Percentiles rank a stretch among this genome's conserved stretches.
Conservation (phyloP, 1,140 invertebrate genomes). For the Orius laevigatus region DNA sequence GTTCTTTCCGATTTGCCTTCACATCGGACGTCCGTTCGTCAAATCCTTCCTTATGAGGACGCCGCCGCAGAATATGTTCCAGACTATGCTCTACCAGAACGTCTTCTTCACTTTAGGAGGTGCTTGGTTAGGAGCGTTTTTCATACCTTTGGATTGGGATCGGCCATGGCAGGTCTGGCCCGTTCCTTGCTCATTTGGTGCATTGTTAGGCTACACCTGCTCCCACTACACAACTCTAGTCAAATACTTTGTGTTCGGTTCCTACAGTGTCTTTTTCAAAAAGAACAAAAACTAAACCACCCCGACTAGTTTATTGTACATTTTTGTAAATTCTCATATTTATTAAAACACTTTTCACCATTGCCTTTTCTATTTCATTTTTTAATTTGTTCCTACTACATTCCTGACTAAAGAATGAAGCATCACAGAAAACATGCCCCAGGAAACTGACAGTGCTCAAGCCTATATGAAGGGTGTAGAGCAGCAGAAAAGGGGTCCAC, state of each 20-base stretch:
- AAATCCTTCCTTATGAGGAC: constrained; percentile 11
- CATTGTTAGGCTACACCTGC: constrained; percentile 20
- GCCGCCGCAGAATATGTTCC: constrained; percentile 28
- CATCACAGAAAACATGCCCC: too few species aligned
- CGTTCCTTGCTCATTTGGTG: constrained; percentile 52
- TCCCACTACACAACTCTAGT: not conserved
- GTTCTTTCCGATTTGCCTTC: constrained; percentile 41
- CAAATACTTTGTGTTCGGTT: not conserved
- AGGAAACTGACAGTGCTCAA: too few species aligned
- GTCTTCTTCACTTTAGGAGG: constrained; percentile 50
- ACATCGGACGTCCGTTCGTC: constrained; percentile 35
- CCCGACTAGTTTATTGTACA: too few species aligned
- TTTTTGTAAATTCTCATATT: too few species aligned
- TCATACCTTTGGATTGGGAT: constrained; percentile 87
- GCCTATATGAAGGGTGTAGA: too few species aligned
- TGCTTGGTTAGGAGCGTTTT: constrained; percentile 72
- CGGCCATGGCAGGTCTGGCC: constrained; percentile 76
- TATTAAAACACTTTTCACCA: too few species aligned
- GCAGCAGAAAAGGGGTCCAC: too few species aligned
- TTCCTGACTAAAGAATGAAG: too few species aligned
- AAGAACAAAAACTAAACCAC: constrained; percentile 6
- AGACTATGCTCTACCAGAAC: constrained; percentile 38
- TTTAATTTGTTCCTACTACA: too few species aligned
- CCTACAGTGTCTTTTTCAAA: not conserved
- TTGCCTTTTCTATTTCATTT: too few species aligned